Evolutionary conservation across 1,140 invertebrate genomes (phyloP).

Genomic region (Penaeus japonicus): DNA sequence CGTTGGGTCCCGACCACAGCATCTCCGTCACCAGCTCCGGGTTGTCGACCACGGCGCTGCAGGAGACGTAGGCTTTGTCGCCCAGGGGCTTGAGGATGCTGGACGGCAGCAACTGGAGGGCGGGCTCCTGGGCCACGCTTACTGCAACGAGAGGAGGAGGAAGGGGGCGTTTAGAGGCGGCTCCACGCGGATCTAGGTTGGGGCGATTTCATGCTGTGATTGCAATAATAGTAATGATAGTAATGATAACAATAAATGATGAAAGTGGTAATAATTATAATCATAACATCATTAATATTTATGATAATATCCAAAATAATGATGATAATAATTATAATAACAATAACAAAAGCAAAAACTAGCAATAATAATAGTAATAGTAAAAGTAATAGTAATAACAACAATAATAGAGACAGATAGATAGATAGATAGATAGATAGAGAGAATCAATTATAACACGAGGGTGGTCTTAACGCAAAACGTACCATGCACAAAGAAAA

Average conservation of each 20-base stretch:
- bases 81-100: slow-evolving; percentile 55
- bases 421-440: not conserved
- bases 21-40: slow-evolving; percentile 62
- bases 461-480: too few relatives aligned
- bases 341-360: not conserved
- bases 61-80: slow-evolving; percentile 62
- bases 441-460: too few relatives aligned
- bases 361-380: not conserved
- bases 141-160: slow-evolving; percentile 41
- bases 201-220: not conserved
- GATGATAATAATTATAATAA: not conserved
- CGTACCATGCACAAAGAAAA: too few relatives aligned
- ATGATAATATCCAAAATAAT: too few relatives aligned
- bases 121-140: slow-evolving; percentile 51
- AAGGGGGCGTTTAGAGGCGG: not conserved
- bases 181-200: too few relatives aligned
- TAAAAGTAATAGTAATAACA: not conserved
- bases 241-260: too few relatives aligned
- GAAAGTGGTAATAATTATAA: too few relatives aligned
- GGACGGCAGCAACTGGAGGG: slow-evolving; percentile 55
- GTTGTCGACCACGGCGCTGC: slow-evolving; percentile 62
- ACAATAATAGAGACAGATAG: not conserved
- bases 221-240: too few relatives aligned
- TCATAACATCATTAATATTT: too few relatives aligned
- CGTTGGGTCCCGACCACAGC: slow-evolving; percentile 63